Conservation (phyloP, 2,888 invertebrate species). For the Hydriomena furcata region DNA sequence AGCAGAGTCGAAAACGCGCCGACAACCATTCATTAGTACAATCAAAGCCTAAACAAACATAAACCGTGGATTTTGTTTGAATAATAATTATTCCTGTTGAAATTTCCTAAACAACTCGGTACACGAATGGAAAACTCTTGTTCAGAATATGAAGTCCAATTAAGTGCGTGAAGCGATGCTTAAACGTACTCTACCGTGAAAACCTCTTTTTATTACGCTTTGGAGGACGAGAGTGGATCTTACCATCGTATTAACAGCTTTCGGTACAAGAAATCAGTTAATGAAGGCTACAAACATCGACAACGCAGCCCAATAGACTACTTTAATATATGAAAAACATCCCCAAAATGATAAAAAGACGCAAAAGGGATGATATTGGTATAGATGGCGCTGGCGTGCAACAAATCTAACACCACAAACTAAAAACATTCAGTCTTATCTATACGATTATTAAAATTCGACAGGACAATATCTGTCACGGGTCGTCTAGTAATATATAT, state of each 20-base stretch:
- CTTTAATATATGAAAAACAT: no score
- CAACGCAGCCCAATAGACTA: no score
- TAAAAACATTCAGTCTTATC: no score
- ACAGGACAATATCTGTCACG: no score
- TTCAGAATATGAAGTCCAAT: conserved; percentile 37
- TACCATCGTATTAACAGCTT: conserved; percentile 11
- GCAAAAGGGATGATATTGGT: no score
- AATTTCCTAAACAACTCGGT: conserved; percentile 56
- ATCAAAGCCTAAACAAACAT: conserved; percentile 70
- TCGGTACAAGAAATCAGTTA: conserved; percentile 3
- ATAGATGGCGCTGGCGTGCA: no score
- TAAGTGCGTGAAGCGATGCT: conserved; percentile 21
- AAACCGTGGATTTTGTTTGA: conserved; percentile 57
- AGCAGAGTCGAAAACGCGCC: conserved; percentile 17
- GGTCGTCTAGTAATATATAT: no score
- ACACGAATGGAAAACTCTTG: conserved; percentile 36
- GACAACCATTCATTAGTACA: conserved; percentile 54
- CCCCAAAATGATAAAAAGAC: no score
- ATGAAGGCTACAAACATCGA: neutral
- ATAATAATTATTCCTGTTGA: conserved; percentile 66
- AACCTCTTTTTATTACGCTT: conserved; percentile 28
- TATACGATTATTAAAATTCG: no score
- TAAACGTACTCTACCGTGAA: conserved; percentile 18
- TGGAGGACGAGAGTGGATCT: neutral
- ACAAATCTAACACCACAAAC: no score